Percentiles rank a stretch among this genome's conserved stretches.
Evolutionary conservation across 1,140 invertebrate genomes (phyloP).

Genomic region (Drosophila orosa): DNA sequence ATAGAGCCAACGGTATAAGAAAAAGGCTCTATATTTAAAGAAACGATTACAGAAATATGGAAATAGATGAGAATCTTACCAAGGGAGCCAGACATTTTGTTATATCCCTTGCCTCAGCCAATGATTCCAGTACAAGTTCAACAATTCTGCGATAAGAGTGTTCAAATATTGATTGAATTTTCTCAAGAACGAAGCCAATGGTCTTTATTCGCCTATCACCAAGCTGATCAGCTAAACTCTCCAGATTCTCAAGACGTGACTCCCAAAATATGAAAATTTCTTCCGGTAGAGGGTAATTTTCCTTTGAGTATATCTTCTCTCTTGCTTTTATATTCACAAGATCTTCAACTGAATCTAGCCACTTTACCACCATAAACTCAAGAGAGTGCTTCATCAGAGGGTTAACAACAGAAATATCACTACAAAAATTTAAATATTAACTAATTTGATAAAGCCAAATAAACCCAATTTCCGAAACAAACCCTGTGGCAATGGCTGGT

Average conservation of each 20-base stretch:
- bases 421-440: constrained; percentile 12
- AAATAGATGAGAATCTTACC: constrained; percentile 54
- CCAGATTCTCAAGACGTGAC: constrained; percentile 89
- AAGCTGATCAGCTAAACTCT: constrained; percentile 93
- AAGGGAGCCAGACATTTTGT: constrained; percentile 88
- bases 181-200: constrained; percentile 91
- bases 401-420: constrained; percentile 84
- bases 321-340: constrained; percentile 85
- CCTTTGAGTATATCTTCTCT: constrained; percentile 56
- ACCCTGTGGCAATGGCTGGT: constrained; percentile 85
- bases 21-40: not conserved
- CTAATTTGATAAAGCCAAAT: not conserved
- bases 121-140: constrained; percentile 87
- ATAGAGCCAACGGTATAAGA: no score
- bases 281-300: constrained; percentile 87
- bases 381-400: constrained; percentile 88
- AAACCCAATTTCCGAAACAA: constrained; percentile 15
- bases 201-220: constrained; percentile 90
- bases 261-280: constrained; percentile 90
- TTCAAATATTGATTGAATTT: constrained; percentile 90
- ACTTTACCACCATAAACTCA: constrained; percentile 90
- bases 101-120: constrained; percentile 88
- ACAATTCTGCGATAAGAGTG: constrained; percentile 89
- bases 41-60: not conserved
- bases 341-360: constrained; percentile 89